Percentiles rank a stretch among this genome's conserved stretches.
Evolutionary conservation across 2,888 invertebrate species (phyloP).

Genomic region (Peribatodes rhomboidaria): DNA sequence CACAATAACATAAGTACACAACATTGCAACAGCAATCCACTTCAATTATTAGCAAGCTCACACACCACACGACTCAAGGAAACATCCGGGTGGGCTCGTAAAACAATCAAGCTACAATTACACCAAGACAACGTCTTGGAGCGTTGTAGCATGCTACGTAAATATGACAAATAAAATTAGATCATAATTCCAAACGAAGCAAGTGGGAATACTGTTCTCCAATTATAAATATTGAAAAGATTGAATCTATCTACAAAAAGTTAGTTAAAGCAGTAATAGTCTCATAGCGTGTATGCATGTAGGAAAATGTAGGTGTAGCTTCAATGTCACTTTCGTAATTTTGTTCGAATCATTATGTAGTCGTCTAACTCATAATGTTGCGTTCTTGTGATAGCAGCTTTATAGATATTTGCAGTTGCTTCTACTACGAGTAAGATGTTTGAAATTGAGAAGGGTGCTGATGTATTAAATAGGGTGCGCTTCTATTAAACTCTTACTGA

Average conservation of each 20-base stretch:
- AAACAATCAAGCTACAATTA: constrained; percentile 23
- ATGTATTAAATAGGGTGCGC: constrained; percentile 11
- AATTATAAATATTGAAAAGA: no score
- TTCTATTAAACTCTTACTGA: constrained; percentile 17
- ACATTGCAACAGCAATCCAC: constrained; percentile 59
- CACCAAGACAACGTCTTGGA: not conserved
- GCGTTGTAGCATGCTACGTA: not conserved
- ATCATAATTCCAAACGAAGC: no score
- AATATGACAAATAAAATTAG: not conserved
- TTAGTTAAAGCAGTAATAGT: no score
- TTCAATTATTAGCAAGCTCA: constrained; percentile 59
- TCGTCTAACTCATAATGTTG: no score
- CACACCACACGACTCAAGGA: constrained; percentile 33
- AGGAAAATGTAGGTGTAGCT: no score
- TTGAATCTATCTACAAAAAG: no score
- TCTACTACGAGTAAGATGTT: constrained; percentile 26
- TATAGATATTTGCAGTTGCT: constrained; percentile 17
- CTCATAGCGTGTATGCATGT: no score
- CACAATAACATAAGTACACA: constrained; percentile 45
- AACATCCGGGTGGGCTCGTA: constrained; percentile 18
- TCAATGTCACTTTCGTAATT: no score
- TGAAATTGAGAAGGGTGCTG: constrained; percentile 23
- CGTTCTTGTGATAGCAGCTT: not conserved
- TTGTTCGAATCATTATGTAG: no score
- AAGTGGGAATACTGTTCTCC: no score